Conservation (phyloP, 2,888 invertebrate species). For the Caenorhabditis wallacei region DNA sequence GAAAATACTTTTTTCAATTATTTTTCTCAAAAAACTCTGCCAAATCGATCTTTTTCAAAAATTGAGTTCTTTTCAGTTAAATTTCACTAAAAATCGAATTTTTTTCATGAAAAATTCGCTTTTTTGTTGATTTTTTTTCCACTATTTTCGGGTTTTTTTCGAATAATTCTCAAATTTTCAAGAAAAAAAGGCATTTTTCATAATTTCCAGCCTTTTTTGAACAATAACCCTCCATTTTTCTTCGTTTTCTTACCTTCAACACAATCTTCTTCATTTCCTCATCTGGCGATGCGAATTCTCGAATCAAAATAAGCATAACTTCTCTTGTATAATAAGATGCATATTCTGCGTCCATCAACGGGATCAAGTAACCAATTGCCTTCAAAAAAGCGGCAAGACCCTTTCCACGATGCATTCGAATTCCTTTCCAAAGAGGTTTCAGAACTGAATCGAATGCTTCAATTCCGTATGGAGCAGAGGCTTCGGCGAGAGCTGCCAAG, state of each 20-base stretch:
- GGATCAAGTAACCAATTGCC: slow-evolving; percentile 98
- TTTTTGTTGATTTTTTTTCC: no score
- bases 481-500: slow-evolving; percentile 98
- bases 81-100: no score
- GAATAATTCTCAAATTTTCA: no score
- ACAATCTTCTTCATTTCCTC: slow-evolving; percentile 99
- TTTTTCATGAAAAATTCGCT: no score
- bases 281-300: slow-evolving; percentile 99
- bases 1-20: no score
- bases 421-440: slow-evolving; percentile 98
- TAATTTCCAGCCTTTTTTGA: not conserved
- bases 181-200: no score
- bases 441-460: slow-evolving; percentile 99
- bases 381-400: slow-evolving; percentile 99
- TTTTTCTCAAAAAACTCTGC: no score
- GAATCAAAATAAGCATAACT: slow-evolving; percentile 98
- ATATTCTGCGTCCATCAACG: slow-evolving; percentile 97
- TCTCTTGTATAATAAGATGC: slow-evolving; percentile 99
- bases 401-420: slow-evolving; percentile 90
- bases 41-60: no score
- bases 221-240: no score
- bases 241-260: slow-evolving; percentile 88
- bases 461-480: slow-evolving; percentile 99
- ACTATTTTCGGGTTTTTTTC: no score
- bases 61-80: no score